Base-by-base conservation (phyloP, 2,888 invertebrate genomes). In the Dione juno region DNA sequence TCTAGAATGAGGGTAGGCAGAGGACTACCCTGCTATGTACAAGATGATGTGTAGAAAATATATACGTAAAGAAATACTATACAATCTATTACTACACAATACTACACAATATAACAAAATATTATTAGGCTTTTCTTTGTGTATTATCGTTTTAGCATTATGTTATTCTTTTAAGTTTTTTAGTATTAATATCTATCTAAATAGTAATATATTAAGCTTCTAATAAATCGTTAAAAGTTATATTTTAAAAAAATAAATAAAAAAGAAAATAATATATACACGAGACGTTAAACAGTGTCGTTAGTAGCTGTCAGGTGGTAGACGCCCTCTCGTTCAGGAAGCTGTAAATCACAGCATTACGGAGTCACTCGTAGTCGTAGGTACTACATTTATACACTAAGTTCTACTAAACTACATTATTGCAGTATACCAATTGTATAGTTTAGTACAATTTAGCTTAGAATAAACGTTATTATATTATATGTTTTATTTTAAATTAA, bases 301-400 rank as follows among this genome's bases (percentile, higher is more conserved):
- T 74, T 75, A 76, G 74, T 77, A 76, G 78, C 68, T 81, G 84
- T 86, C 86, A 85, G 86, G 82, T 84, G 81, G 82, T 76, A 76
- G 78, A 81, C 83, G 80, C 81, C 80, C 82, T 80, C 79, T 77
- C 79, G 72, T 82, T 84, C 86, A 88, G 90, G 91, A 92, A 91
- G 88, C 87, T 85, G 85, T 92, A 92, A 92, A 92, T 92, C 89
- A 89, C 80, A 80, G 78, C 80, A 52, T 81, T 80, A 79, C 84
- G 64, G 37, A 64, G 64, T 84, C 83, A 82, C 85, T 85, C 84
- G 50, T 21, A 59, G 59, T 85, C 84, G 50, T 21, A 59, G 59
- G 83, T 83, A 82, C 85, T 85, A 85, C 75, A 45, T 74, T 72
- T 70, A 54, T 57, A 37, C 70, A 78, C 88, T 86, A 87, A 48